These are phyloP conservation scores for Ceyx melanurus DNA, from an alignment of 2,113 vertebrate species.

Conservation along the genomic window DNA sequence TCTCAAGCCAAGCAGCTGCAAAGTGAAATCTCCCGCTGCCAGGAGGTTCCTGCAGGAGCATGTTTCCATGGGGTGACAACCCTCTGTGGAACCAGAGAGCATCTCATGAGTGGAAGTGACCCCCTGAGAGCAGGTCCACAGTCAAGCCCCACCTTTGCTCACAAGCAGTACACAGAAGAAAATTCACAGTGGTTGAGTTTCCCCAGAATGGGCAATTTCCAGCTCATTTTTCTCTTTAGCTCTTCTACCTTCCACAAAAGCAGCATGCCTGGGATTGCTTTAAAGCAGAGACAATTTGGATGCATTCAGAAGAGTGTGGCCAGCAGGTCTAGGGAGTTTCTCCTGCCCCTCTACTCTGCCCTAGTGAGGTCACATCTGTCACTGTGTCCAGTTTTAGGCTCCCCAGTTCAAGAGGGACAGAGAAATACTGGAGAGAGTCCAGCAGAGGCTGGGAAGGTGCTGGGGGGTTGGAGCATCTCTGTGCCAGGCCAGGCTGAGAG, in stretches of 20 bases:
- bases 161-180: not conserved
- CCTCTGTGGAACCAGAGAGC: not conserved
- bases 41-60: not conserved
- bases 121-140: not conserved
- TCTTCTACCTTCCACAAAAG: not conserved
- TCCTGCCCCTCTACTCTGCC: not conserved
- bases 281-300: not conserved
- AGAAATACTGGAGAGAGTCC: not conserved
- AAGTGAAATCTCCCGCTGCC: not conserved
- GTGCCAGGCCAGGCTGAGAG: no score
- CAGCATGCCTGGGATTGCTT: not conserved
- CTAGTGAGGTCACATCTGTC: not conserved
- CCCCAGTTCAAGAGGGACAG: not conserved
- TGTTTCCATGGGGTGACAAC: accelerated
- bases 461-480: no score
- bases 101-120: not conserved
- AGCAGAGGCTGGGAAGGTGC: not conserved
- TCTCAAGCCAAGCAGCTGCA: accelerated
- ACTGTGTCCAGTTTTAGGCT: not conserved
- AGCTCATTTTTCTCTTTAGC: not conserved
- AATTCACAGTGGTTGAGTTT: accelerated
- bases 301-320: not conserved
- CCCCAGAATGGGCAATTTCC: not conserved
- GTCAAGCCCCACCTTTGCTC: not conserved
- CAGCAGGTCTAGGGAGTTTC: not conserved